Percentiles rank a stretch among this genome's conserved stretches.
phyloP scores from a whole-genome alignment of 2,797 vertebrate species.

The Chelon labrosus region DNA sequence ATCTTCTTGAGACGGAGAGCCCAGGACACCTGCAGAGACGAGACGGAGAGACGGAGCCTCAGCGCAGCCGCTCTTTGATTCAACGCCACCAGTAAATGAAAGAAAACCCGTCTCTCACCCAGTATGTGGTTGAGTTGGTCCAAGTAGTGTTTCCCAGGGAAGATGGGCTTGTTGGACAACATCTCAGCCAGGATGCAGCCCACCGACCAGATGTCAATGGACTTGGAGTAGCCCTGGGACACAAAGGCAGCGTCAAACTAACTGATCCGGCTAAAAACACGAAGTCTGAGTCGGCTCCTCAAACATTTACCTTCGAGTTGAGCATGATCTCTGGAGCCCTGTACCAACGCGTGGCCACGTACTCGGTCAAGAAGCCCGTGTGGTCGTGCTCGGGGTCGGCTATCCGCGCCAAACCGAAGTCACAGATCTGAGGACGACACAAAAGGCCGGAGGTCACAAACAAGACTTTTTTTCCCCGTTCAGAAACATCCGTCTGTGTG shows the following conservation, averaged over 20 bases:
- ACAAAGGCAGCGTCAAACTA: constrained; percentile 48
- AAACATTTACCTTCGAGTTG: constrained; percentile 89
- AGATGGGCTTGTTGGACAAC: constrained; percentile 92
- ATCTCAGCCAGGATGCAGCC: constrained; percentile 96
- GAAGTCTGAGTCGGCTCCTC: neutral
- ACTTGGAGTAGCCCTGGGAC: constrained; percentile 91
- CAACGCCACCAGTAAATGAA: neutral
- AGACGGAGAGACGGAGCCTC: neutral
- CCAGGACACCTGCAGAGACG: constrained; percentile 86
- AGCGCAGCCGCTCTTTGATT: neutral
- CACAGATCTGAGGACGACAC: constrained; percentile 88
- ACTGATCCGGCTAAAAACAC: neutral
- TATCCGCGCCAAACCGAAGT: constrained; percentile 94
- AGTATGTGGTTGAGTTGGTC: constrained; percentile 95
- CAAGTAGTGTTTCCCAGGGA: constrained; percentile 94
- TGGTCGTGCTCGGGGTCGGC: constrained; percentile 92
- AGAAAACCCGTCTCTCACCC: constrained; percentile 74
- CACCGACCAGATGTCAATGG: constrained; percentile 96
- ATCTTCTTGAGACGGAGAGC: constrained; percentile 90
- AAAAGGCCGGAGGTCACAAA: neutral
- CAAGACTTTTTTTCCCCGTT: too few species aligned
- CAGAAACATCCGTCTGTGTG: too few species aligned
- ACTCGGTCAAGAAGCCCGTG: constrained; percentile 93
- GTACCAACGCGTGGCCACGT: constrained; percentile 96
- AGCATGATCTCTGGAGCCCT: constrained; percentile 96